Percentiles rank a stretch among this genome's conserved stretches.
Evolutionary conservation across 2,888 invertebrate species (phyloP).

Genomic region (Pteria penguin): DNA sequence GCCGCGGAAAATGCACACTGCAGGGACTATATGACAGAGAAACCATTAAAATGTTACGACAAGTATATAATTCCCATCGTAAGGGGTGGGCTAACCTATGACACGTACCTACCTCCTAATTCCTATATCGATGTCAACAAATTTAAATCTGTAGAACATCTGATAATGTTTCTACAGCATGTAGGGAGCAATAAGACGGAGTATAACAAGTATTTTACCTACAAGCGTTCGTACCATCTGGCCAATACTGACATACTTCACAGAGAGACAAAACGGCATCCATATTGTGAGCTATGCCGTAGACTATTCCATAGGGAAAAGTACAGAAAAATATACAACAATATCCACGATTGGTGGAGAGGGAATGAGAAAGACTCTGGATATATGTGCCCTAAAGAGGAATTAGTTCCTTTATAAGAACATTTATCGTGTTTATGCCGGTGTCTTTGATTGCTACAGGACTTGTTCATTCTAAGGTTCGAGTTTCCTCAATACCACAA

Average conservation of each 20-base stretch:
- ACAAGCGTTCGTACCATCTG: no score
- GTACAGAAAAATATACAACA: background rate
- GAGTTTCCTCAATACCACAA: no score
- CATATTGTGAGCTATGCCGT: background rate
- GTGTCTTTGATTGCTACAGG: no score
- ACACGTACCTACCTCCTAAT: background rate
- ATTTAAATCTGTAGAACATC: no score
- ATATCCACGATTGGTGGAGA: background rate
- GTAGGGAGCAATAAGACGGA: no score
- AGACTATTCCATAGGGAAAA: background rate
- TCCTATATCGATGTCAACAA: background rate
- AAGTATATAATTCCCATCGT: background rate
- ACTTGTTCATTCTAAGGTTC: no score
- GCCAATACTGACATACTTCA: no score
- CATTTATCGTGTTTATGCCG: no score
- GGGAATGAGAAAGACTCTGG: background rate
- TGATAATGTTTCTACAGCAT: no score
- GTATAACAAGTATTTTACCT: no score
- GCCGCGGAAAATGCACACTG: conserved; percentile 98
- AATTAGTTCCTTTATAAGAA: background rate
- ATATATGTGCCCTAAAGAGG: background rate
- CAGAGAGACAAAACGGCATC: no score
- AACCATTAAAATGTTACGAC: conserved; percentile 76
- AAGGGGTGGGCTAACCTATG: background rate
- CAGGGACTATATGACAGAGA: conserved; percentile 96